Evolutionary conservation across 1,140 invertebrate species (phyloP), one percentile per base, ranked within the genome.

Genomic region (Eupristina koningsbergeri): DNA sequence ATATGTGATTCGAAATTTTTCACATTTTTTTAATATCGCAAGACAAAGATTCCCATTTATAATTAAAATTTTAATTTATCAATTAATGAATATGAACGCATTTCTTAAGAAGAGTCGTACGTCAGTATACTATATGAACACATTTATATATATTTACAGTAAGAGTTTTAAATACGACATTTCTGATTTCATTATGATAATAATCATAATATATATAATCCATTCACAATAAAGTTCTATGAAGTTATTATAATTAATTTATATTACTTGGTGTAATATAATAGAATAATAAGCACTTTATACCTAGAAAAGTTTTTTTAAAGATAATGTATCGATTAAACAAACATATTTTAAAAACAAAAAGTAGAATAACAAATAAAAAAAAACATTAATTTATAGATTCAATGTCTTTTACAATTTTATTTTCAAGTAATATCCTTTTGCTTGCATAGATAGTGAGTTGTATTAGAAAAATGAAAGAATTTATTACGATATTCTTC

Each of bases 171-270:
- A 63, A 63, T 29, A 8, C 29, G 13, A 29, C n/a, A 29, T 63
- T 63, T 63, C n/a, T 63, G 50, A 63, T 63, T 63, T 63, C 58
- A n/a, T 63, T 63, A 63, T 5, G 58, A 63, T 63, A 63, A n/a
- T n/a, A n/a, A 29, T n/a, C 13, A 63, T 29, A 29, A 6, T 7
- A 63, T 7, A 17, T 53, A 63, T 63, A 63, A 63, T 29, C 29
- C n/a, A 63, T 63, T 29, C n/a, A 7, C 58, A 9, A 63, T 5
- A 53, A 63, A 9, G 29, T 63, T 7, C n/a, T 63, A n/a, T 63
- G 9, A 63, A 63, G 11, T 53, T 53, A 53, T 9, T 53, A 17
- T 53, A 9, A 19, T 17, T 9, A 53, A 53, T 53, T 9, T 19
- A 53, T 19, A 53, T 17, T n/a, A n/a, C n/a, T n/a, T n/a, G n/a